phyloP scores from a whole-genome alignment of 2,797 vertebrate genomes.

The Ambastaia sidthimunki region DNA sequence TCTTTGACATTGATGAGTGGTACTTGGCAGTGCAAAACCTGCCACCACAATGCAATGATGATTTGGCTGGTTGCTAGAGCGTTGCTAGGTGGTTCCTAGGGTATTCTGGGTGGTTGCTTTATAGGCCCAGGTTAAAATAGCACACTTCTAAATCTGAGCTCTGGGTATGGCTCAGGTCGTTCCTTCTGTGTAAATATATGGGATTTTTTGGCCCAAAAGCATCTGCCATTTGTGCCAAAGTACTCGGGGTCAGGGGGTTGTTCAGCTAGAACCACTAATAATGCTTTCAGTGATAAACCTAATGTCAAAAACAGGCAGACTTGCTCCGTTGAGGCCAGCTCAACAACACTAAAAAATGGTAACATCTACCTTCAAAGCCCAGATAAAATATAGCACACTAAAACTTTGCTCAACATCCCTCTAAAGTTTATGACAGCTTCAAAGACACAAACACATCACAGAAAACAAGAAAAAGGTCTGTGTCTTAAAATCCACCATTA shows the following conservation, averaged over 20 bases:
- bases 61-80: not conserved
- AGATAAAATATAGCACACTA: not conserved
- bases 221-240: not conserved
- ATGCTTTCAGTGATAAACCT: not conserved
- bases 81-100: not conserved
- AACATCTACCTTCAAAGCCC: conserved; percentile 19
- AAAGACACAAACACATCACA: conserved; percentile 11
- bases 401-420: conserved; percentile 13
- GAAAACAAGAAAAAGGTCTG: not conserved
- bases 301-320: not conserved
- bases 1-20: not conserved
- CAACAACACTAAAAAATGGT: not conserved
- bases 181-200: not conserved
- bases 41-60: not conserved
- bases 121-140: not conserved
- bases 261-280: not conserved
- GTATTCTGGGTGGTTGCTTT: not conserved
- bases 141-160: not conserved
- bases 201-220: not conserved
- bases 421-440: conserved; percentile 37
- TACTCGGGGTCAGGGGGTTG: not conserved
- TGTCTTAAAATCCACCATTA: not conserved
- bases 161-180: not conserved
- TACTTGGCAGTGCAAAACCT: not conserved
- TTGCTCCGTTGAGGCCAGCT: not conserved